A percentile compares a stretch with the other conserved stretches of the same genome.
These are phyloP conservation scores for Helleia helle DNA, from an alignment of 2,888 invertebrate genomes.

Conservation along the genomic window DNA sequence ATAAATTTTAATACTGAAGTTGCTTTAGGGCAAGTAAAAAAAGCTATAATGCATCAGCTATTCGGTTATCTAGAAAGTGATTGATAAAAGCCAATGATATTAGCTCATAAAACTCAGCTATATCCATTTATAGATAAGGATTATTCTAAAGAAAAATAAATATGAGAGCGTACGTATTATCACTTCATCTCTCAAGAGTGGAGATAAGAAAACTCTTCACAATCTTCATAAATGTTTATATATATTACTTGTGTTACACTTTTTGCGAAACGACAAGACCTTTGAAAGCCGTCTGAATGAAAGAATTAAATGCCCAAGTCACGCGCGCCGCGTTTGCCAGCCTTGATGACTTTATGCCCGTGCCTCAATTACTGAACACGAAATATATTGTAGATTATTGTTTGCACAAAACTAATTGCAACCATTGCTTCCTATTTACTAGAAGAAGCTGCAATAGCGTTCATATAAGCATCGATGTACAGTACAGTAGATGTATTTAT, in stretches of 20 bases:
- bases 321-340: conserved; percentile 36
- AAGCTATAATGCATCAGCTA: too few relatives aligned
- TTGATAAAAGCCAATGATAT: too few relatives aligned
- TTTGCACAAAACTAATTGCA: neutral
- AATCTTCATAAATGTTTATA: conserved; percentile 9
- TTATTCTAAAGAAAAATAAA: neutral
- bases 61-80: too few relatives aligned
- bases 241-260: conserved; percentile 9
- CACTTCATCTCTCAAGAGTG: neutral
- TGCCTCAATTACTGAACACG: conserved; percentile 24
- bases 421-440: neutral
- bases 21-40: too few relatives aligned
- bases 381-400: neutral
- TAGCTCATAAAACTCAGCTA: too few relatives aligned
- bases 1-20: too few relatives aligned
- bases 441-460: neutral
- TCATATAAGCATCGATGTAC: neutral
- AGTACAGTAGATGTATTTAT: neutral
- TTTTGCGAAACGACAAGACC: conserved; percentile 11
- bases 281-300: conserved; percentile 22
- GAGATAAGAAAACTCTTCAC: neutral
- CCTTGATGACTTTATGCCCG: conserved; percentile 40
- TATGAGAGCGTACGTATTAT: neutral
- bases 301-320: conserved; percentile 28
- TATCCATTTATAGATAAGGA: too few relatives aligned